Evolutionary conservation across 2,113 vertebrate species (phyloP).

Genomic region (Cyanoderma ruficeps): DNA sequence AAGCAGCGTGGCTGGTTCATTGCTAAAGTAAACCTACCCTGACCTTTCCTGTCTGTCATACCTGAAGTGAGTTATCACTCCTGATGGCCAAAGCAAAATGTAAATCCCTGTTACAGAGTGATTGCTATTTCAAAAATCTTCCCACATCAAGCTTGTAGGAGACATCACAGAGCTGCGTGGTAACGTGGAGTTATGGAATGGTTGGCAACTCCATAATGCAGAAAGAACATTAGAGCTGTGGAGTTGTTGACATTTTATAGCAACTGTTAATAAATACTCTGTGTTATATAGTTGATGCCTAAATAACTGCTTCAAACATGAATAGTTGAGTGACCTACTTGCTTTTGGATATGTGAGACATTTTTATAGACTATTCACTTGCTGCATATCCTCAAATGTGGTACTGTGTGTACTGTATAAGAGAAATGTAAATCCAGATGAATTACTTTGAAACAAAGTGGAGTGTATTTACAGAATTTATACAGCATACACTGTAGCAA

Average conservation of each 20-base stretch:
- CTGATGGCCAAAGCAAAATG: background rate
- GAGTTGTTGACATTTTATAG: background rate
- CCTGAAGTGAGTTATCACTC: slow-evolving; percentile 14
- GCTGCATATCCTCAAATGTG: slow-evolving; percentile 45
- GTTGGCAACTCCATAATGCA: background rate
- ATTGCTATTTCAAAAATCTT: slow-evolving; percentile 8
- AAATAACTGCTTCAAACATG: slow-evolving; percentile 15
- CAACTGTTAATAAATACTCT: slow-evolving; percentile 31
- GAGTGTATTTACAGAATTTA: slow-evolving; percentile 34
- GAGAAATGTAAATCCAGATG: slow-evolving; percentile 31
- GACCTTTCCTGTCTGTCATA: background rate
- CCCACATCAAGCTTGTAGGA: background rate
- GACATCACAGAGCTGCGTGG: background rate
- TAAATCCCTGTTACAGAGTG: background rate
- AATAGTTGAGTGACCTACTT: slow-evolving; percentile 32
- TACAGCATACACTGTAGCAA: slow-evolving; percentile 34
- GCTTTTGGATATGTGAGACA: slow-evolving; percentile 30
- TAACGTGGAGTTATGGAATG: background rate
- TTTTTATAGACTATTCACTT: slow-evolving; percentile 2
- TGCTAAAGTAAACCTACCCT: slow-evolving; percentile 1
- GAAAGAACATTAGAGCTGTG: background rate
- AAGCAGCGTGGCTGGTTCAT: slow-evolving; percentile 14
- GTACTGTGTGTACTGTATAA: slow-evolving; percentile 32
- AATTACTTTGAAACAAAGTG: slow-evolving; percentile 51
- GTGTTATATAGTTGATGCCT: slow-evolving; percentile 26